Evolutionary conservation across 2,888 invertebrate genomes (phyloP), one percentile per base, ranked within the genome.

Genomic region (Epirrhoe alternata): DNA sequence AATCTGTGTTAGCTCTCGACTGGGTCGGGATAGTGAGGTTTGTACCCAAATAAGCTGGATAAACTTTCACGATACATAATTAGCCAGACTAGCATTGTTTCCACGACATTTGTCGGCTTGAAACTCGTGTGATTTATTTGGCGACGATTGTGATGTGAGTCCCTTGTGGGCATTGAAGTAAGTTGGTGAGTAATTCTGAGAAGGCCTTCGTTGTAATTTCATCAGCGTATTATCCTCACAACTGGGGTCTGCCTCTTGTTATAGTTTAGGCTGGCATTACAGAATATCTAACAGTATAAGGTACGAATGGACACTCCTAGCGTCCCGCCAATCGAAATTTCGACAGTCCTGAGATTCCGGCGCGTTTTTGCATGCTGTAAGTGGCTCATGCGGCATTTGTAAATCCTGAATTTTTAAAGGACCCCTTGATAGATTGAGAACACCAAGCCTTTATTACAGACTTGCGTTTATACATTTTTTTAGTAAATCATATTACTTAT

Each of bases 61-160:
- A 74, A 75, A 77, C 68, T 77, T 77, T 64, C 67, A 59, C 33
- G 24, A 24, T 66, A 66, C 66, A 68, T 77, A 76, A 76, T 78
- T 77, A 74, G 71, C 74, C 76, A 42, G 61, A 66, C 71, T 71
- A 64, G 30, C 60, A 47, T 66, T 66, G 66, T 66, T 66, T 57
- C 33, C 4, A 52, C 10, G 24, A 61, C 57, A 38, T 61, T 57
- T 53, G 35, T 38, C 31, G 38, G 31, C 24, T 47, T 7, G 8
- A 61, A 47, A 6, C 31, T 61, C 3, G 45, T 53, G 30, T 47
- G 16, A 47, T 61, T 45, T 42, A 42, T 42, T 12, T 42, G 8
- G 38, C 38, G 38, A 42, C 10, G 38, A 42, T 42, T 42, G 5
- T 42, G 38, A 42, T 42, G 38, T 3, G 5, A 12, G 12, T 12